Percentiles rank a stretch among this genome's conserved stretches.
Evolutionary conservation across 1,140 invertebrate genomes (phyloP).

Genomic region (Vollenhovia emeryi): DNA sequence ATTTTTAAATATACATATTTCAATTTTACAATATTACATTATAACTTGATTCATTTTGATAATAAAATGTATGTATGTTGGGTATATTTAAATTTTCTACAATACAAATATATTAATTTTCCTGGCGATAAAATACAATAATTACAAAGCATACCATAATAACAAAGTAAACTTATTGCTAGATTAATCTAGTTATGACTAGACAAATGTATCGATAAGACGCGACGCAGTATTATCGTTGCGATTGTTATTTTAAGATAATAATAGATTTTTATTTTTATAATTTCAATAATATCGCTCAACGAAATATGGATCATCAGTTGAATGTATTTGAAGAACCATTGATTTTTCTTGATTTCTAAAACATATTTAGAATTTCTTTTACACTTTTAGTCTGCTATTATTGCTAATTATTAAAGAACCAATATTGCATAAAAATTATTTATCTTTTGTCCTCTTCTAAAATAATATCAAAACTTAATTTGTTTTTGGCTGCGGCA

Average conservation of each 20-base stretch:
- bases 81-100: too few relatives aligned
- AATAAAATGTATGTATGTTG: too few relatives aligned
- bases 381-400: not conserved
- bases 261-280: not conserved
- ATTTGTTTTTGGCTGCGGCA: not conserved
- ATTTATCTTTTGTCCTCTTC: not conserved
- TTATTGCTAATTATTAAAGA: not conserved
- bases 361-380: not conserved
- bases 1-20: too few relatives aligned
- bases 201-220: not conserved
- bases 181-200: not conserved
- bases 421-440: not conserved
- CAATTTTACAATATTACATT: too few relatives aligned
- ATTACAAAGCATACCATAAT: too few relatives aligned
- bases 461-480: not conserved
- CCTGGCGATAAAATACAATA: too few relatives aligned
- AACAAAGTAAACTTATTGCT: not conserved
- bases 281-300: not conserved
- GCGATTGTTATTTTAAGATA: not conserved
- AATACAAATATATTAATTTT: too few relatives aligned
- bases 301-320: not conserved
- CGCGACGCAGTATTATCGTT: not conserved
- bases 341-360: not conserved
- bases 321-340: not conserved
- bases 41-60: too few relatives aligned